Conservation (phyloP, 2,888 invertebrate species). For the Epirrhoe tristata region DNA sequence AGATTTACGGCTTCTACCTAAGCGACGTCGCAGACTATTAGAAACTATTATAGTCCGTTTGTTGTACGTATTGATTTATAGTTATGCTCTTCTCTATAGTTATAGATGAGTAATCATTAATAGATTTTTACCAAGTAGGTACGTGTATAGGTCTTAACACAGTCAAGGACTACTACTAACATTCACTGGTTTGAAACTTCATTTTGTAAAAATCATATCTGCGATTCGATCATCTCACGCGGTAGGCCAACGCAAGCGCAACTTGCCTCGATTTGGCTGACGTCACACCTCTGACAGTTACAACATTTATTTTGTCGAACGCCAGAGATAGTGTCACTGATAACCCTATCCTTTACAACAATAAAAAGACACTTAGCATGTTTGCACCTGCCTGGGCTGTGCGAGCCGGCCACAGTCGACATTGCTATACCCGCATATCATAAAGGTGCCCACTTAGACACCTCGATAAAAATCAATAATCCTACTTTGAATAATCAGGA, state of each 20-base stretch:
- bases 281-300: conserved; percentile 84
- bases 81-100: conserved; percentile 26
- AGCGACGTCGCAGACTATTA: conserved; percentile 54
- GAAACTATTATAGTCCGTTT: conserved; percentile 33
- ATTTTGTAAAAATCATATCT: conserved; percentile 63
- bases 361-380: conserved; percentile 85
- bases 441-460: conserved; percentile 51
- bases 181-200: conserved; percentile 22
- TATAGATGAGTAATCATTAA: conserved; percentile 7
- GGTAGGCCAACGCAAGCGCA: conserved; percentile 60
- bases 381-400: conserved; percentile 84
- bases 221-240: conserved; percentile 60
- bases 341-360: conserved; percentile 84
- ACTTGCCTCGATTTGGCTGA: conserved; percentile 75
- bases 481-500: conserved; percentile 38
- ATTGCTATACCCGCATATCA: conserved; percentile 68
- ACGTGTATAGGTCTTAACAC: conserved; percentile 9
- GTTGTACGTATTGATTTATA: conserved; percentile 30
- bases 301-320: conserved; percentile 85
- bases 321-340: conserved; percentile 83
- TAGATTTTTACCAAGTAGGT: conserved; percentile 4
- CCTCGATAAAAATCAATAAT: conserved; percentile 50
- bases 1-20: conserved; percentile 71
- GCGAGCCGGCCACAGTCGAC: conserved; percentile 70
- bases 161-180: conserved; percentile 16